Evolutionary conservation across 2,888 invertebrate species (phyloP), one percentile per base, ranked within the genome.

Genomic region (Orchesellides sinensis): DNA sequence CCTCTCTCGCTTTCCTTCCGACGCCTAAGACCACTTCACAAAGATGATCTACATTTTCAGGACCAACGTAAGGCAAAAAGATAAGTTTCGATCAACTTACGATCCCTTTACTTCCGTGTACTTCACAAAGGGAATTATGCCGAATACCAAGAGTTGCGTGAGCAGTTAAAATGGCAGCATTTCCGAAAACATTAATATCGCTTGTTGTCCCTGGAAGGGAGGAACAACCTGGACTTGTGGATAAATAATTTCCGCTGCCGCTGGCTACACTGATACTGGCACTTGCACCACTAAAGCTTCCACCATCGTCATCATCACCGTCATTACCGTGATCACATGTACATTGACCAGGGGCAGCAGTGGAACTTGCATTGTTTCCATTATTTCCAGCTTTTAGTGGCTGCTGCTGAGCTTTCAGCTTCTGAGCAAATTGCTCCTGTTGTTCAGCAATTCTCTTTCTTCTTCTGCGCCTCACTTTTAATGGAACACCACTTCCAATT

Each of bases 401-500:
- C 54, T 54, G 61, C 19, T 40, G 75, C n/a, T 25, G n/a, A 61
- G 29, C 17, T 35, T 78, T 69, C 6, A 72, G 35, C 52, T 66
- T 65, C n/a, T 72, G 72, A 21, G 56, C 3, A 21, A 72, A 32
- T 59, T 66, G 65, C 23, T 80, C 72, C 14, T 72, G 65, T 40
- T 82, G 79, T 89, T 86, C 85, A 21, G 86, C 83, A 27, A 83
- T 78, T 32, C 87, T 73, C 63, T 87, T 88, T 85, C 92, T 91
- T 78, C 93, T 91, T 85, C 92, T 91, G 89, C 92, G 92, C 81
- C 93, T 92, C 83, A 93, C 93, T 90, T 93, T 93, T 87, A 92
- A 92, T 59, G 94, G 94, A 83, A 92, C 92, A 6, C 92, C 91
- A 89, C 93, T 93, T 90, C 94, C 92, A 90, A 94, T 94, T 89